These are phyloP conservation scores for Corapipo altera DNA, from an alignment of 2,113 vertebrate species.

Conservation along the genomic window DNA sequence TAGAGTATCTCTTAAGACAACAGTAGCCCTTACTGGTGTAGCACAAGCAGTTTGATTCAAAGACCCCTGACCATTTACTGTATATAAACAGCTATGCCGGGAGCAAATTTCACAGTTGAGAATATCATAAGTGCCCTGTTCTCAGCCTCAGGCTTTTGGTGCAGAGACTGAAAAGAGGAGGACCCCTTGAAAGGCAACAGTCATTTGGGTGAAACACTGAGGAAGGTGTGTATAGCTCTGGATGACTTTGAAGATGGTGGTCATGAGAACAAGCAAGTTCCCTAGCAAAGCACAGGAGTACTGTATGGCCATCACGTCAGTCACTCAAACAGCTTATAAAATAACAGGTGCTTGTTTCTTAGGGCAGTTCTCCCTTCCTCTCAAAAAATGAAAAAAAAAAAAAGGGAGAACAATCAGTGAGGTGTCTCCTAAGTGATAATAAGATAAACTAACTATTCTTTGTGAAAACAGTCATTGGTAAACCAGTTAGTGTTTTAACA, in stretches of 20 bases:
- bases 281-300: not conserved
- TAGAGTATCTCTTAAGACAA: not conserved
- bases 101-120: not conserved
- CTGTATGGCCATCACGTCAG: not conserved
- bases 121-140: not conserved
- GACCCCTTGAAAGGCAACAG: not conserved
- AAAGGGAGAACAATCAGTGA: not conserved
- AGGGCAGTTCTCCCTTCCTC: not conserved
- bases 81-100: accelerated
- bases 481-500: not conserved
- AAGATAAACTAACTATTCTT: not conserved
- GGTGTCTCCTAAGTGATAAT: not conserved
- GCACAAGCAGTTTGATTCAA: not conserved
- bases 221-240: not conserved
- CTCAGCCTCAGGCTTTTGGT: not conserved
- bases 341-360: not conserved
- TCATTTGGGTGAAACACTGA: not conserved
- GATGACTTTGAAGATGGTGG: not conserved
- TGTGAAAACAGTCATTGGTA: not conserved
- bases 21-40: not conserved
- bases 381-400: not conserved
- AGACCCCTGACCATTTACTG: not conserved
- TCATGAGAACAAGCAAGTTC: not conserved
- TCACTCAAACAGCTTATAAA: not conserved
- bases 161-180: not conserved